These are phyloP conservation scores for Girardia tigrina DNA, from an alignment of 2,888 invertebrate species.

Conservation along the genomic window DNA sequence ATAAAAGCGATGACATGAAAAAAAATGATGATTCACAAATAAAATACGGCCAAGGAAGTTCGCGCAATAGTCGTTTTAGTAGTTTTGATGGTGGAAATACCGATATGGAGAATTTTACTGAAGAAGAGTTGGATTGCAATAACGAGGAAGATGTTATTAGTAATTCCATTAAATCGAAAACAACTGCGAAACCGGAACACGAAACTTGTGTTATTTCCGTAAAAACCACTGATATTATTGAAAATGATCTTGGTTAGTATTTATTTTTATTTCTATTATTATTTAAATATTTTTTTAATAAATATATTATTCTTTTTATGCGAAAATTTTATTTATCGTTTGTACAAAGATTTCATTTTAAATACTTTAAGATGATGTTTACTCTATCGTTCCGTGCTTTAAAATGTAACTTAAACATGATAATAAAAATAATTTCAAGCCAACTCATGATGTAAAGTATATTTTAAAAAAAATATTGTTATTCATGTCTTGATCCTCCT, in stretches of 20 bases:
- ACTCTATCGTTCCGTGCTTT: too few species aligned
- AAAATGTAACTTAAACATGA: too few species aligned
- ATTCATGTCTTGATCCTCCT: too few species aligned
- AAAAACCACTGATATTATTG: neutral
- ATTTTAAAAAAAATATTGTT: too few species aligned
- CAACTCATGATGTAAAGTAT: too few species aligned
- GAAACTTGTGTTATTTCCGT: slow-evolving; percentile 19
- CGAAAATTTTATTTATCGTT: too few species aligned
- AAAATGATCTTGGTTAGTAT: neutral
- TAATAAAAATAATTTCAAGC: too few species aligned
- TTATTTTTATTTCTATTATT: neutral
- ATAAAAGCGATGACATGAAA: neutral
- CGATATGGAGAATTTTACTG: neutral
- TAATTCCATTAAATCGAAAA: neutral
- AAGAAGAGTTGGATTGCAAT: neutral
- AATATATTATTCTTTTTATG: too few species aligned
- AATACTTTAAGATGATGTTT: too few species aligned
- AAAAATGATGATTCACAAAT: neutral
- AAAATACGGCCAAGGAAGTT: neutral
- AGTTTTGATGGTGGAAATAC: slow-evolving; percentile 10
- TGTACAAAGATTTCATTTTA: too few species aligned
- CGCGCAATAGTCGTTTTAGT: slow-evolving; percentile 12
- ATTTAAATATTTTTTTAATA: too few species aligned
- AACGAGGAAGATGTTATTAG: neutral
- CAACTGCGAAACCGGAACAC: neutral